Evolutionary conservation across 2,888 invertebrate species (phyloP), one percentile per base, ranked within the genome.

Genomic region (Tinea pellionella): DNA sequence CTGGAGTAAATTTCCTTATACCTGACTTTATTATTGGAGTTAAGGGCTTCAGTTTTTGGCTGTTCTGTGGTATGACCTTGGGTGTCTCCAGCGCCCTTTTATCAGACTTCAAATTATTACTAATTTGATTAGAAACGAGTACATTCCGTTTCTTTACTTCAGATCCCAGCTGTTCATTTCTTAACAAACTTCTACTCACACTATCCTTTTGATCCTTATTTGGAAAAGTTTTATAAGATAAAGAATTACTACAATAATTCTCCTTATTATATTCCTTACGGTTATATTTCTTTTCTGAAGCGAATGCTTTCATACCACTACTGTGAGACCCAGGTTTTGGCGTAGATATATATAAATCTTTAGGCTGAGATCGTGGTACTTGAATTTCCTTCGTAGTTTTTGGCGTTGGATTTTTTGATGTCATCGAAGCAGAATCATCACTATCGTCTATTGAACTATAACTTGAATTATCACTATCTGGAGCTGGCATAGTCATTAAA

Each of bases 11-110:
- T 62, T 66, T 80, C 41, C 84, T 69, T 18, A 84, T 80, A 7
- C 84, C 83, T 4, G 80, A 69, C 62, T 84, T 85, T 32, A 85
- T 79, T 64, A 75, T 78, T 16, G 84, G 85, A 12, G 85, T 85
- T 0, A 71, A 73, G 4, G 71, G 69, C 65, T 78, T 83, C 0
- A 66, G 61, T 65, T 80, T 81, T 16, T 74, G 75, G 30, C 62
- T 64, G 67, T 71, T 77, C 37, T 60, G 69, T 15, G 69, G 68
- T 12, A 65, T n/a, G n/a, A n/a, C 55, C 68, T 75, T 80, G 1
- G 30, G 51, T 0, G 67, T 53, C 18, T 81, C 82, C 55, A 81
- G 81, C 1, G 83, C 80, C 51, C 64, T 75, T 67, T 77, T 80
- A 0, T 65, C 58, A 9, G 74, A 69, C 61, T 64, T 69, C 29